Conservation (phyloP, 2,888 invertebrate genomes). For the Pherbina coryleti region DNA sequence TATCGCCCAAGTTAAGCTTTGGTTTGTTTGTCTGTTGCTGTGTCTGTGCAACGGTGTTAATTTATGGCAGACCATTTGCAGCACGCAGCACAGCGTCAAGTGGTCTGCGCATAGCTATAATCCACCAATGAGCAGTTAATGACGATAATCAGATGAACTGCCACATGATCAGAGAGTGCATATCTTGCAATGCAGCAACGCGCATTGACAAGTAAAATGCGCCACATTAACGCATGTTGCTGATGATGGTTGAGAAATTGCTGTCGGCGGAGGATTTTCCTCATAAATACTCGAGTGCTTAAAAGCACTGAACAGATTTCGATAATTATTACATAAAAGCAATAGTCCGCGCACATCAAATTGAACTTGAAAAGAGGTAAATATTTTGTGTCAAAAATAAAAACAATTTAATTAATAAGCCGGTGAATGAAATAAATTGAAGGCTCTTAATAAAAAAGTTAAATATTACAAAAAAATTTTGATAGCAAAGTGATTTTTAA, state of each 20-base stretch:
- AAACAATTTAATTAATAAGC: too few species aligned
- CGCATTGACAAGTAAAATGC: neutral
- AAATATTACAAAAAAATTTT: too few species aligned
- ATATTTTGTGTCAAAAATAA: too few species aligned
- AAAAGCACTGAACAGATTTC: too few species aligned
- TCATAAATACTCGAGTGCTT: neutral
- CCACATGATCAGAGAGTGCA: neutral
- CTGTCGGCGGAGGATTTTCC: neutral
- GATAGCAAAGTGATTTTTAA: too few species aligned
- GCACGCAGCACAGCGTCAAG: neutral
- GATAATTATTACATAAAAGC: too few species aligned
- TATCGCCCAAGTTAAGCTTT: neutral
- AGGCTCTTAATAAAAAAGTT: too few species aligned
- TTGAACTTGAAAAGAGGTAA: too few species aligned
- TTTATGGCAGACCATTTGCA: constrained; percentile 35
- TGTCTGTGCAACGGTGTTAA: constrained; percentile 18
- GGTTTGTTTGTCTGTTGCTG: neutral
- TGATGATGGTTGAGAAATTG: neutral
- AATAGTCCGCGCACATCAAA: too few species aligned
- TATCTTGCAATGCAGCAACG: neutral
- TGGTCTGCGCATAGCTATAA: neutral
- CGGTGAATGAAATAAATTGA: too few species aligned
- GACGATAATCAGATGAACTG: constrained; percentile 26
- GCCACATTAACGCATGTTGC: neutral
- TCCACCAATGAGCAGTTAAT: constrained; percentile 16